Base-by-base conservation (phyloP, 2,888 invertebrate species). In the Erannis defoliaria region DNA sequence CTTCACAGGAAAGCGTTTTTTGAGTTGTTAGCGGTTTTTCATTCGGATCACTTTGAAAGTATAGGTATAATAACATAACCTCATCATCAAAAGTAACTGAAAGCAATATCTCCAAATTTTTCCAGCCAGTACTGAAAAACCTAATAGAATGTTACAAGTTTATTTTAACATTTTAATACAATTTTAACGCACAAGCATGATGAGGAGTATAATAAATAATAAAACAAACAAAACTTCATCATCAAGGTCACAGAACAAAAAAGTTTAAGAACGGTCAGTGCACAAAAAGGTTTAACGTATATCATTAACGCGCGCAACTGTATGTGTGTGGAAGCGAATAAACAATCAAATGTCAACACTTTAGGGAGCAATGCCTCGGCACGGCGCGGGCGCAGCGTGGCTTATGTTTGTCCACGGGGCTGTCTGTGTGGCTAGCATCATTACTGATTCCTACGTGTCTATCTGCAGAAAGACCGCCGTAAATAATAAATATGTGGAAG, bases 271-370 rank as follows among this genome's bases (percentile, higher is more conserved):
- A 64, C 56, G 65, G 49, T 60, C 59, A 66, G 59, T 57, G 57
- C 43, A 62, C 73, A 69, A 73, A 72, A 78, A 77, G 72, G 73
- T 68, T 75, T 80, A 80, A 78, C 78, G 74, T 79, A 75, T 78
- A 75, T 82, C 82, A 86, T 88, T 86, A 82, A 82, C 85, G 81
- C 84, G 82, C 81, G 88, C 85, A 86, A 85, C 85, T 85, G 88
- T 88, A 64, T 83, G 80, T 86, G 82, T 81, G 81, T 83, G 87
- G 83, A 81, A 77, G 82, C 81, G 84, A 81, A 84, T 83, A 90
- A 89, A 92, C 90, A 91, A 85, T 85, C 84, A 79, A 85, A 77
- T 79, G 90, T 90, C 85, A 90, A 91, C 88, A 92, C 91, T 91
- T 75, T 77, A 90, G 75, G 87, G 90, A 86, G 85, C 91, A 90